Conservation (phyloP, 2,113 vertebrate species). For the Nipponia nippon region DNA sequence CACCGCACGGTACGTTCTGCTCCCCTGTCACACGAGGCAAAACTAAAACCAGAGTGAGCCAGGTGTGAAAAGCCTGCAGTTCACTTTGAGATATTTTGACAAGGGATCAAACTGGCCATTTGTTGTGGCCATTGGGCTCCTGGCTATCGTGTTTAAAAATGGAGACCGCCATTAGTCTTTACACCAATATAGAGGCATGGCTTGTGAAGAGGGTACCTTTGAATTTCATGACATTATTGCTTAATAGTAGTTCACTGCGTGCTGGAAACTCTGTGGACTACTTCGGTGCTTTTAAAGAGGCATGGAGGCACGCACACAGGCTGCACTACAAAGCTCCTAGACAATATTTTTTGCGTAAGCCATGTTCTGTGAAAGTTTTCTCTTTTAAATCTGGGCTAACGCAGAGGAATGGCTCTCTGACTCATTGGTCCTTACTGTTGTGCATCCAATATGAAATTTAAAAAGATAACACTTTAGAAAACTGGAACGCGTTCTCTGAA, state of each 20-base stretch:
- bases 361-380: not conserved
- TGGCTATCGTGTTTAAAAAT: not conserved
- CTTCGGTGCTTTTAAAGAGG: not conserved
- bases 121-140: not conserved
- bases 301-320: not conserved
- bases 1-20: no score
- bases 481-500: not conserved
- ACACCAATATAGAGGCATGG: rapidly evolving
- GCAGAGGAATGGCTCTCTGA: not conserved
- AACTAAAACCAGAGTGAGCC: not conserved
- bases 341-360: not conserved
- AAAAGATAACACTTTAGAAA: not conserved
- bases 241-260: not conserved
- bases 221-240: not conserved
- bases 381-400: not conserved
- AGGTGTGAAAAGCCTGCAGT: not conserved
- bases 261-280: not conserved
- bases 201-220: not conserved
- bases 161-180: not conserved
- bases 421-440: not conserved
- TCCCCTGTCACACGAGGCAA: not conserved
- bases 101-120: not conserved
- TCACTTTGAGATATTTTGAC: not conserved
- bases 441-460: not conserved
- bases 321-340: not conserved